Conservation (phyloP, 2,888 invertebrate species). For the Gastrophysa polygoni region DNA sequence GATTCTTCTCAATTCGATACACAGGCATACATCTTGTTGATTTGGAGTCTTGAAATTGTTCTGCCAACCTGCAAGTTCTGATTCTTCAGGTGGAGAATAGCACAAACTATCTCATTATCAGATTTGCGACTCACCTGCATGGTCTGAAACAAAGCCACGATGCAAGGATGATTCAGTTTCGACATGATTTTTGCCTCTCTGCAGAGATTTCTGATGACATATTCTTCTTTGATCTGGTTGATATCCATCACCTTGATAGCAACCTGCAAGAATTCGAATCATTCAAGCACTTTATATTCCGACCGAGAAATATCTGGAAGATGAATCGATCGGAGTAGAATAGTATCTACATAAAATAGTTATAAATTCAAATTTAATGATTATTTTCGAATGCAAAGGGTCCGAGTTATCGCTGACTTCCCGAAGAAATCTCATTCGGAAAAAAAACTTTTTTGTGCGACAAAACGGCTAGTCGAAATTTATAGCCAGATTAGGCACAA, state of each 20-base stretch:
- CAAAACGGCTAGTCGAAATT: constrained; percentile 23
- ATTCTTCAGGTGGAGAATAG: no score
- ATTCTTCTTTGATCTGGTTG: constrained; percentile 73
- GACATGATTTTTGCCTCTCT: constrained; percentile 75
- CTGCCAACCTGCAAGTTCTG: no score
- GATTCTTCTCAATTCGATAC: no score
- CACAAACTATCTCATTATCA: not conserved
- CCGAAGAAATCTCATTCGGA: constrained; percentile 16
- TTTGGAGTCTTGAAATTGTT: no score
- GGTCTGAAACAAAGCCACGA: constrained; percentile 74
- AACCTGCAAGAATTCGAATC: constrained; percentile 59
- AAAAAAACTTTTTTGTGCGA: constrained; percentile 13
- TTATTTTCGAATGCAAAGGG: not conserved
- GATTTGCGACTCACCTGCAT: constrained; percentile 62
- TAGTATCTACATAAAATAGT: not conserved
- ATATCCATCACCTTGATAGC: constrained; percentile 79
- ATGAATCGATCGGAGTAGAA: not conserved
- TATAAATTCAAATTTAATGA: not conserved
- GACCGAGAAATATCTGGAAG: not conserved
- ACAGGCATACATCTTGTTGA: no score
- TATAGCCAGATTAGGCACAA: constrained; percentile 27
- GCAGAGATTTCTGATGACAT: constrained; percentile 72
- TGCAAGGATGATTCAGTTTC: constrained; percentile 73
- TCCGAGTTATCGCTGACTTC: not conserved
- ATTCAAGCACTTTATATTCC: not conserved